phyloP scores from a whole-genome alignment of 2,113 vertebrate genomes.

The Ploceus nigricollis region DNA sequence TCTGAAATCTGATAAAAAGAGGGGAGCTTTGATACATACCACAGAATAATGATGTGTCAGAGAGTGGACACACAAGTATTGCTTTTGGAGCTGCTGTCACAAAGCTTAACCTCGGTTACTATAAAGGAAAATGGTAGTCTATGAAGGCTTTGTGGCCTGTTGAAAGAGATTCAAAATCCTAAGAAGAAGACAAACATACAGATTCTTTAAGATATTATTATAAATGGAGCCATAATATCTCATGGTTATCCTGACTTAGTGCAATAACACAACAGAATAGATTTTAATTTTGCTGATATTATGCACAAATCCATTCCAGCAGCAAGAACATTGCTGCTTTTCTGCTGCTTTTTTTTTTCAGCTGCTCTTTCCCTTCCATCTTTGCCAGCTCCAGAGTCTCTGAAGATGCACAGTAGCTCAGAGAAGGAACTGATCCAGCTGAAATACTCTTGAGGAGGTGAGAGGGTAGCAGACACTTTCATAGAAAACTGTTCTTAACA shows the following conservation, averaged over 20 bases:
- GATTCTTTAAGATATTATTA: background rate
- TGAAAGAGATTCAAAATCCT: background rate
- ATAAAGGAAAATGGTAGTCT: background rate
- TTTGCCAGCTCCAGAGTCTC: background rate
- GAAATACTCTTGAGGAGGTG: background rate
- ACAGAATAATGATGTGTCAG: slow-evolving; percentile 22
- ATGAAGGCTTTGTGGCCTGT: background rate
- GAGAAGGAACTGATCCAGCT: background rate
- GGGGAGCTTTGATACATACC: background rate
- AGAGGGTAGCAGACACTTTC: background rate
- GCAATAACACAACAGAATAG: background rate
- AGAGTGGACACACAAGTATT: background rate
- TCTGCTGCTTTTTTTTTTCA: background rate
- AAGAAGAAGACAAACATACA: background rate
- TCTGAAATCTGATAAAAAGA: slow-evolving; percentile 38
- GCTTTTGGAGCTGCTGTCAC: background rate
- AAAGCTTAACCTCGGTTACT: background rate
- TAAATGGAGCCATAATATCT: background rate
- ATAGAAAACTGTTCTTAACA: background rate
- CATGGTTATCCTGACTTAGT: background rate
- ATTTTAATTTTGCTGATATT: background rate
- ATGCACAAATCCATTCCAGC: background rate
- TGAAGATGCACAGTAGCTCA: background rate
- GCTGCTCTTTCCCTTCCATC: background rate
- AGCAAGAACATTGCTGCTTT: rapidly evolving